A percentile compares a stretch with the other conserved stretches of the same genome.
Conservation (phyloP, 2,888 invertebrate species). For the Lepidochitona cinerea region DNA sequence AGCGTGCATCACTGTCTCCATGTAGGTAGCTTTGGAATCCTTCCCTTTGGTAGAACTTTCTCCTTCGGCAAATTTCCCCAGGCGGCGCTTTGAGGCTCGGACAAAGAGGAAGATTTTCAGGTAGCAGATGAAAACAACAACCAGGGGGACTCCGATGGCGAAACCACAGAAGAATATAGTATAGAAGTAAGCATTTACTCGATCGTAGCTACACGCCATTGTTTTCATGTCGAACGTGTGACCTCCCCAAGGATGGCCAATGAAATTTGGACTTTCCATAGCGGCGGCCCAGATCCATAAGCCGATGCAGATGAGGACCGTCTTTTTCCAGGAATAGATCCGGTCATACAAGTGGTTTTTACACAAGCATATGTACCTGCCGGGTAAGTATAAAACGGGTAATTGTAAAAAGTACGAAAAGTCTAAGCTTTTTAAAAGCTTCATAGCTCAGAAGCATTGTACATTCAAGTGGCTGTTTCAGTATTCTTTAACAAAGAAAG, state of each 20-base stretch:
- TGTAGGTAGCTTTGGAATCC: neutral
- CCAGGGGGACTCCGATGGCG: conserved; percentile 39
- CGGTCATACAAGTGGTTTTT: conserved; percentile 33
- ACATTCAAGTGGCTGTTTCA: too few relatives aligned
- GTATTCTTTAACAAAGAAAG: too few relatives aligned
- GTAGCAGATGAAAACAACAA: conserved; percentile 38
- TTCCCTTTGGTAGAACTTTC: conserved; percentile 6
- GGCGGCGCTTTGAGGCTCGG: conserved; percentile 16
- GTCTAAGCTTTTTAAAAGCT: too few relatives aligned
- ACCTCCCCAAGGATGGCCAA: conserved; percentile 42
- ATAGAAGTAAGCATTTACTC: conserved; percentile 42
- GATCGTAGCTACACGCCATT: conserved; percentile 50
- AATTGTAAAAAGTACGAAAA: too few relatives aligned
- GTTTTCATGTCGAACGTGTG: conserved; percentile 49
- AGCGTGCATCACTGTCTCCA: conserved; percentile 12
- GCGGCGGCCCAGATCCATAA: conserved; percentile 37
- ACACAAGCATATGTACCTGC: conserved; percentile 37
- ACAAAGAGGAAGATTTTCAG: conserved; percentile 35
- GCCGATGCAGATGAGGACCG: conserved; percentile 31
- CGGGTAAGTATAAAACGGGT: too few relatives aligned
- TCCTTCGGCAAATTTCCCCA: conserved; percentile 16
- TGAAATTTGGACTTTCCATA: conserved; percentile 48
- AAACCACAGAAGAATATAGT: conserved; percentile 41
- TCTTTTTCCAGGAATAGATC: conserved; percentile 39
- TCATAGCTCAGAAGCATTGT: too few relatives aligned